Base-by-base conservation (phyloP, 2,888 invertebrate genomes). In the Tuta absoluta region DNA sequence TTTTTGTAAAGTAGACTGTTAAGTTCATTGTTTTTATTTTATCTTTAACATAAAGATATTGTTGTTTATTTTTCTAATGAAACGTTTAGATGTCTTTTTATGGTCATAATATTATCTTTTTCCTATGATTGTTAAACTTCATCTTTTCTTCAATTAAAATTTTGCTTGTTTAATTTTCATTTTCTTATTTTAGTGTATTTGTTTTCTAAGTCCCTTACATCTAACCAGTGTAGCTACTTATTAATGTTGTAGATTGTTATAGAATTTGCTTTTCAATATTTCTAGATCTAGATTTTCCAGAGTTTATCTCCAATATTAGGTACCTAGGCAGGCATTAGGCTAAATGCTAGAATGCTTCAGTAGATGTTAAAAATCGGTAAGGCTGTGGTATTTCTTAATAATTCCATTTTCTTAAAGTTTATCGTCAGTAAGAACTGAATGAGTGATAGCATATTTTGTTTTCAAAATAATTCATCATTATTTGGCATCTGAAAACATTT, bases 91-190 rank as follows among this genome's bases (percentile, higher is more conserved):
- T 17, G 45, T 45, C 17, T 45, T 45, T 17, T 45, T 17, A 45
- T 14, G 17, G 10, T 45, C 17, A 4, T 45, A 45, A 45, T 45
- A 45, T 45, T 5, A 12, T 14, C 14, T 14, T 38, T 41, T 45
- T 45, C n/a, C 45, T 45, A 17, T 45, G n/a, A 51, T 51, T 51
- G 51, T 51, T 51, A 51, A 51, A 21, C 12, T 41, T 59, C 21
- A 45, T 28, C 24, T 61, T 48, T 61, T 61, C 45, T 61, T 58
- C 33, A 58, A 63, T 63, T 63, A 63, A 63, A 56, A 23, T 56
- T 37, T 62, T 63, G 63, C 63, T 63, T 63, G 63, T 63, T 63
- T 56, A 24, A 51, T 38, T 56, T 48, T 41, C 38, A 37, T 23
- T 63, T 38, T n/a, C 21, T 63, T 24, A 53, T 56, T 61, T 45